Base-by-base conservation (phyloP, 2,888 invertebrate genomes). In the Xestia ashworthii region DNA sequence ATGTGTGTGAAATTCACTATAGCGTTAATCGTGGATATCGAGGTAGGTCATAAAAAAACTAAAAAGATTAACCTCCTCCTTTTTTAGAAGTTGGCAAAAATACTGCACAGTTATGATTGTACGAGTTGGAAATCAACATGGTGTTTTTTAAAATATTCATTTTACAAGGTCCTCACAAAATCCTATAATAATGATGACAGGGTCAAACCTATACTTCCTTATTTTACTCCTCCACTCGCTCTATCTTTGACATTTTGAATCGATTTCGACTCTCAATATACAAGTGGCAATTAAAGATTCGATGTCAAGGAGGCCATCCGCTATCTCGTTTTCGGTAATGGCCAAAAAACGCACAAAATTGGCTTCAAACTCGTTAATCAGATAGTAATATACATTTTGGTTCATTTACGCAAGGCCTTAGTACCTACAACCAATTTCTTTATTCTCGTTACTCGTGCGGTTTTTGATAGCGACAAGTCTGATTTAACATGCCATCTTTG, bases 161-260 rank as follows among this genome's bases (percentile, higher is more conserved):
- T 69, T 58, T 69, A 75, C 78, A 68, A 78, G 58, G 58, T 83
- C 22, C 9, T 38, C n/a, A 16, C 14, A 25, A 50, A 77, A 66
- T 58, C 48, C 44, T 32, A 53, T 67, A n/a, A 53, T 67, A n/a
- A 53, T 48, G 38, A 32, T 67, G 41, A 2, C 83, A 66, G 65
- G 83, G 83, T 78, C 78, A 66, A 22, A 48, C 6, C 68, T 12
- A 58, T 12, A 64, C 53, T 83, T 83, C 84, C 80, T 67, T 83
- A 71, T 62, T 67, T 71, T 14, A 67, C 38, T 65, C 70, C 65
- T 66, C 60, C 48, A 53, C 53, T 38, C 38, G 16, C 11, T 65
- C 53, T 66, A 68, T 83, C 32, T 58, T 78, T 62, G 70, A 78
- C 55, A 71, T 83, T 79, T 71, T 50, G 5, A 66, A 11, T 50